Evolutionary conservation across 2,888 invertebrate genomes (phyloP).

Genomic region (Caenorhabditis sp.): DNA sequence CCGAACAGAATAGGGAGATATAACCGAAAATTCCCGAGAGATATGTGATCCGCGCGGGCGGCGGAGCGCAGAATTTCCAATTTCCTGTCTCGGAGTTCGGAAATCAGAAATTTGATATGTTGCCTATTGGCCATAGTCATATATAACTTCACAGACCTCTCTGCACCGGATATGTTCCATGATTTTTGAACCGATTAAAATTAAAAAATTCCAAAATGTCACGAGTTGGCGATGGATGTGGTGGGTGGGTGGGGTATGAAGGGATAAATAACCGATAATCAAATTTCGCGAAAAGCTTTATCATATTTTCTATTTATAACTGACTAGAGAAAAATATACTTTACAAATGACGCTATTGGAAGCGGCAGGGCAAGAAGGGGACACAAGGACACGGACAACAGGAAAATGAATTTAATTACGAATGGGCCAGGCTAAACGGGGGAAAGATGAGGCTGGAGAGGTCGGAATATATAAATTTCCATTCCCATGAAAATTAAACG

Average conservation of each 20-base stretch:
- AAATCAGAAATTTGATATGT: slow-evolving; percentile 48
- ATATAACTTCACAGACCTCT: slow-evolving; percentile 10
- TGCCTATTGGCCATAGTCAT: background rate
- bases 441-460: no score
- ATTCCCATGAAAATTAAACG: no score
- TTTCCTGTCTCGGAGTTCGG: slow-evolving; percentile 42
- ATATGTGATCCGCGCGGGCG: background rate
- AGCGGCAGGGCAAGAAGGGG: background rate
- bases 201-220: no score
- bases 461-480: no score
- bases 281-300: slow-evolving; percentile 16
- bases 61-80: slow-evolving; percentile 23
- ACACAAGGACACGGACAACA: slow-evolving; percentile 12
- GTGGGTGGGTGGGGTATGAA: background rate
- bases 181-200: slow-evolving; percentile 27
- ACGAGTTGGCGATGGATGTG: background rate
- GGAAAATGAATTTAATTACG: slow-evolving; percentile 55
- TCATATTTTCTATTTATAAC: background rate
- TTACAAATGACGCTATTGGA: slow-evolving; percentile 31
- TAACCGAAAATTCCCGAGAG: background rate
- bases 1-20: slow-evolving; percentile 4
- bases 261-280: background rate
- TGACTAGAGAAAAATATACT: slow-evolving; percentile 10
- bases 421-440: slow-evolving; percentile 25
- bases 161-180: slow-evolving; percentile 32